These are phyloP conservation scores for Indicator maculatus DNA, from an alignment of 2,113 vertebrate genomes.

Conservation along the genomic window DNA sequence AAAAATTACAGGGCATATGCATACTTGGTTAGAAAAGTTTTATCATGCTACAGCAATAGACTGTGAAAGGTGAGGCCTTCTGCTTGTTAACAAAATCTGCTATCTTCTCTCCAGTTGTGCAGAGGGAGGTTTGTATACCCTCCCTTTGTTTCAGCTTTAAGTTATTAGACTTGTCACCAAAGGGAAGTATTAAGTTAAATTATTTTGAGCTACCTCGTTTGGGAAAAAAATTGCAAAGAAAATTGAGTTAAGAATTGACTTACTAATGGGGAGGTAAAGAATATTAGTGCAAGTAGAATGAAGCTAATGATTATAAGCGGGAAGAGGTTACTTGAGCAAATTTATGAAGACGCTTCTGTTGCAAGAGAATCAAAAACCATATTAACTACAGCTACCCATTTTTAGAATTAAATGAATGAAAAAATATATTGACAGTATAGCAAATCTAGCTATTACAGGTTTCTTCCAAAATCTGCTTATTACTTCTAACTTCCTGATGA, in stretches of 20 bases:
- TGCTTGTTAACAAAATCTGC: background rate
- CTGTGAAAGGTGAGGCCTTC: background rate
- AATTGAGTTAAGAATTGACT: conserved; percentile 17
- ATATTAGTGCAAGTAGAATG: background rate
- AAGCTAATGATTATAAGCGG: background rate
- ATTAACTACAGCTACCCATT: background rate
- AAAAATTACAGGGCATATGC: background rate
- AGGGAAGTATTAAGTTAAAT: background rate
- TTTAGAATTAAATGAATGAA: background rate
- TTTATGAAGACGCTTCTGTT: background rate
- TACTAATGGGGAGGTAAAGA: background rate
- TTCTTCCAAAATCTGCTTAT: background rate
- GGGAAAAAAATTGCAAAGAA: background rate
- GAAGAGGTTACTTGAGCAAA: background rate
- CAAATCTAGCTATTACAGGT: background rate
- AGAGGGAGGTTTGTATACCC: background rate
- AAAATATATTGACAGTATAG: background rate
- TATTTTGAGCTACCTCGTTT: conserved; percentile 3
- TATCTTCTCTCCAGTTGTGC: background rate
- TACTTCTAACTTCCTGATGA: background rate
- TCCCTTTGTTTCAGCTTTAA: background rate
- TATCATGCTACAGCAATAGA: background rate
- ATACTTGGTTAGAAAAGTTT: background rate
- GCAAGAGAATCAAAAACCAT: background rate
- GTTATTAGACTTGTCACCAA: background rate